A percentile compares a stretch with the other conserved stretches of the same genome.
These are phyloP conservation scores for Apocrypta bakeri DNA, from an alignment of 1,140 invertebrate genomes.

Conservation along the genomic window DNA sequence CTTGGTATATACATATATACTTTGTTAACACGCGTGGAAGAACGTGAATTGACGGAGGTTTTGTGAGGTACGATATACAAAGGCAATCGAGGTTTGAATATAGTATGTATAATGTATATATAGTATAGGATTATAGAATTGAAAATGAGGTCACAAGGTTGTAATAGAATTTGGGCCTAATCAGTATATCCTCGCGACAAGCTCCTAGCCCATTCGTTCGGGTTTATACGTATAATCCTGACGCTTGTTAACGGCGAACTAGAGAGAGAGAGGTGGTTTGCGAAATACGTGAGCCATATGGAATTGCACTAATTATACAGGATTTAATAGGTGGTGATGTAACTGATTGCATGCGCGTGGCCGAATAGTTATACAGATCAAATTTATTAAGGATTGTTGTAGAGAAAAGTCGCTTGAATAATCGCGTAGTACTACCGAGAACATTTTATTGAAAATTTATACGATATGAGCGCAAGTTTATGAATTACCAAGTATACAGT, in stretches of 20 bases:
- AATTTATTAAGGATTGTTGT: no score
- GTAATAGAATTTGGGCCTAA: constrained; percentile 13
- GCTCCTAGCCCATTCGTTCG: background rate
- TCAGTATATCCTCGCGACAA: background rate
- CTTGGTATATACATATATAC: background rate
- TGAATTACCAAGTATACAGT: no score
- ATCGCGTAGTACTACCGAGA: no score
- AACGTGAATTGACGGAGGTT: background rate
- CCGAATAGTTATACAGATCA: no score
- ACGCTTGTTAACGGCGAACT: background rate
- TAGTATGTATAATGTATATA: background rate
- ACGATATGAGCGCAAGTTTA: no score
- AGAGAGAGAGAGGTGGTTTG: background rate
- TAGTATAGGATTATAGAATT: background rate
- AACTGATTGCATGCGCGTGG: background rate
- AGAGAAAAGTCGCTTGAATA: no score
- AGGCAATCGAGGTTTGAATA: background rate
- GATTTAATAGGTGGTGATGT: constrained; percentile 16
- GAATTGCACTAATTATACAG: constrained; percentile 11
- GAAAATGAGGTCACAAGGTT: background rate
- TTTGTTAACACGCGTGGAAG: background rate
- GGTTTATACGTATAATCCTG: background rate
- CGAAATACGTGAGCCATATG: background rate
- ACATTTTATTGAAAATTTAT: no score
- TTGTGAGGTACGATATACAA: background rate